Base-by-base conservation (phyloP, 2,113 vertebrate genomes). In the Strix aluco region DNA sequence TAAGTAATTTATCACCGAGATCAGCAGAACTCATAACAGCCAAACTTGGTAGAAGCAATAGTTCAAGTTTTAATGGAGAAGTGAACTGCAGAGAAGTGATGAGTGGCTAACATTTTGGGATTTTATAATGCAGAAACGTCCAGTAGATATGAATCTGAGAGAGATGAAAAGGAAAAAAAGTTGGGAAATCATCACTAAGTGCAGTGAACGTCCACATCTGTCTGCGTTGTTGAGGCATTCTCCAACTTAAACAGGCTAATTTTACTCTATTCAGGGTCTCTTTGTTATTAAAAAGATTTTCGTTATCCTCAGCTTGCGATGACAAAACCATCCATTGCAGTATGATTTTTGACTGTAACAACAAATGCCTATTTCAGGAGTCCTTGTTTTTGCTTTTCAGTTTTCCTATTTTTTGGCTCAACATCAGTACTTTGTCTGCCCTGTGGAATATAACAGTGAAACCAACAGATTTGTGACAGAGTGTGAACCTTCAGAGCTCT, bases 351-450 rank as follows among this genome's bases (percentile, higher is more conserved):
- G 20, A 38, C 7, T 54, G n/a, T 34, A 73, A 52, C n/a, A 81
- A 75, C 22, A 49, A 22, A 66, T 36, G 27, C 34, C 42, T 66
- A 5, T 75, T 75, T 95, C 51, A 88, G 8, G 19, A 75, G 34
- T 51, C 59, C n/a, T 78, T 86, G 38, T 86, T 97, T 97, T 93
- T 96, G 58, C 75, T 79, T 89, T 92, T 54, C 97, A 99, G 99
- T 98, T 98, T 94, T 98, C 99, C 69, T 99, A 99, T 91, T 94
- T 99, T 63, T 97, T 99, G 80, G 98, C 98, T 78, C 99, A 99
- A 85, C 98, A 99, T 97, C 98, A 99, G 96, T 99, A 99, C 98
- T 99, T 99, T 78, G 99, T 99, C 81, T 99, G 99, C 96, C 99
- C 99, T 0, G 98, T 99, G 96, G 99, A 99, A 79, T 99, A 99